A percentile compares a stretch with the other conserved stretches of the same genome.
Evolutionary conservation across 2,113 vertebrate species (phyloP).

Genomic region (Climacteris rufus): DNA sequence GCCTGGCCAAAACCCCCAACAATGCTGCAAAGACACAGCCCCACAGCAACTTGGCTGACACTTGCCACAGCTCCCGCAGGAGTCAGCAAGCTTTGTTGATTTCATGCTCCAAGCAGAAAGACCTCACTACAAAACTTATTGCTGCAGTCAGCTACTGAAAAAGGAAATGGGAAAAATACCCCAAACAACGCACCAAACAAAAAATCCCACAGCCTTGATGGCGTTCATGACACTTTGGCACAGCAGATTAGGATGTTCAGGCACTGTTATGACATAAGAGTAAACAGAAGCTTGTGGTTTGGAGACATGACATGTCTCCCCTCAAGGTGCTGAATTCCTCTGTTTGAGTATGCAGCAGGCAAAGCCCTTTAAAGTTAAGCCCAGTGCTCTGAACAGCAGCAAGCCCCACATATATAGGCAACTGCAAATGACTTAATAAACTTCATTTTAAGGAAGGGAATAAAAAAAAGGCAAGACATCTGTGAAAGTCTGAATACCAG

Average conservation of each 20-base stretch:
- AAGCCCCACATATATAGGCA: neutral
- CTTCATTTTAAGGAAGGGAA: neutral
- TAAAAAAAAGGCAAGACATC: neutral
- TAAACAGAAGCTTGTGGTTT: neutral
- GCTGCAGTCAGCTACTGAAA: neutral
- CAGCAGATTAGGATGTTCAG: neutral
- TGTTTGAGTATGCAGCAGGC: neutral
- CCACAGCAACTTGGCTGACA: neutral
- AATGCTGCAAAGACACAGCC: neutral
- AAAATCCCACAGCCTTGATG: neutral
- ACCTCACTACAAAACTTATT: neutral
- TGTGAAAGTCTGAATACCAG: neutral
- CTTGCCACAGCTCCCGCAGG: neutral
- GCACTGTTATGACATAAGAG: neutral
- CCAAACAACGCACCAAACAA: neutral
- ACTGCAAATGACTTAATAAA: neutral
- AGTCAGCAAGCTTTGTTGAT: neutral
- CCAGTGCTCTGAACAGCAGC: neutral
- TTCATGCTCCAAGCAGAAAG: neutral
- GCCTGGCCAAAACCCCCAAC: neutral
- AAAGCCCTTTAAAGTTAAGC: neutral
- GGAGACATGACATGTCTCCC: neutral
- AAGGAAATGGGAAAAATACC: neutral
- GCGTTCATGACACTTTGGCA: neutral
- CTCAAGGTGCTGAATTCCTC: neutral